Conservation (phyloP, 2,113 vertebrate genomes). For the Bufo bufo region DNA sequence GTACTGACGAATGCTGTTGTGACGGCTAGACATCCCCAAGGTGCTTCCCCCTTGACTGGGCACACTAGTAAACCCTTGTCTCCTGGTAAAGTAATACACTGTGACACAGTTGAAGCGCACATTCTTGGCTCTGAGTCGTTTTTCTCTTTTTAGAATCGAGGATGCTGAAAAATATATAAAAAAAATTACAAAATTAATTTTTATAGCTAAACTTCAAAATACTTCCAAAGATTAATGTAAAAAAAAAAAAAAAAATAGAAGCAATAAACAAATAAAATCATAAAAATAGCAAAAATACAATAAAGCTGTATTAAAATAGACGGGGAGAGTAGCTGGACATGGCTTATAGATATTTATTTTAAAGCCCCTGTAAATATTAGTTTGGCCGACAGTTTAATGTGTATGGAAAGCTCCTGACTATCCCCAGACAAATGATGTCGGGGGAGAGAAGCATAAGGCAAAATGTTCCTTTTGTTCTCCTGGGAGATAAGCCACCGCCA, state of each 20-base stretch:
- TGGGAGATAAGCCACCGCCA: no score
- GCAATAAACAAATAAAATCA: no score
- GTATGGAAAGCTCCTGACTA: no score
- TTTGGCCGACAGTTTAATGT: no score
- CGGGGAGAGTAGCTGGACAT: no score
- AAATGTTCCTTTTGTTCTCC: no score
- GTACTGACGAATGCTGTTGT: conserved; percentile 93
- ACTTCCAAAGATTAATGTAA: not conserved
- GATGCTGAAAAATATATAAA: conserved; percentile 75
- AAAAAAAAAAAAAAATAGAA: not conserved
- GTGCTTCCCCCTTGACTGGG: conserved; percentile 98
- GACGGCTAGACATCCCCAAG: conserved; percentile 94
- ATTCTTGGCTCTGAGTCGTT: conserved; percentile 88
- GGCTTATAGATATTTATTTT: no score
- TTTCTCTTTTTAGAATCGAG: conserved; percentile 95
- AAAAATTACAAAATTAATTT: conserved; percentile 48
- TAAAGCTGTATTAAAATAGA: no score
- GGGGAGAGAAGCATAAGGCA: no score
- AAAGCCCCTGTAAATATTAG: no score
- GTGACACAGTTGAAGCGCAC: conserved; percentile 98
- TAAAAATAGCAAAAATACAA: no score
- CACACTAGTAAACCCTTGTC: conserved; percentile 98
- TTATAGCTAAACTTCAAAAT: not conserved
- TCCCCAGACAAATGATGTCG: no score
- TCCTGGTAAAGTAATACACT: conserved; percentile 94